A percentile compares a stretch with the other conserved stretches of the same genome.
These are phyloP conservation scores for Lophochroa leadbeateri DNA, from an alignment of 2,113 vertebrate genomes.

Conservation along the genomic window DNA sequence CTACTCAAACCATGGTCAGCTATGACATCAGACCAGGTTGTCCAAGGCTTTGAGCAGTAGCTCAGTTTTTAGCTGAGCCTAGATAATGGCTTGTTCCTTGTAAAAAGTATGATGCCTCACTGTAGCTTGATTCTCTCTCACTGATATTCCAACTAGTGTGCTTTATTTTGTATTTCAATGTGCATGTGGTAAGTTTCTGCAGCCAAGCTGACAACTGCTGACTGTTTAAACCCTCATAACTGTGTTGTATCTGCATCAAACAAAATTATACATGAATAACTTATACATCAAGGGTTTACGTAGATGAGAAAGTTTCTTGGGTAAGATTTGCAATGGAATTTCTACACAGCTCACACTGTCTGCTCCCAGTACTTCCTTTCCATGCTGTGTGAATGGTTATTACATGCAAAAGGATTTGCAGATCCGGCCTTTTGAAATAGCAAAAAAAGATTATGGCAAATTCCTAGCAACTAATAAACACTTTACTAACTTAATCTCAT, in stretches of 20 bases:
- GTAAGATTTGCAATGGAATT: neutral
- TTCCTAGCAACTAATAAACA: neutral
- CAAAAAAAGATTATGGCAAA: neutral
- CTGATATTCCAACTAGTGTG: neutral
- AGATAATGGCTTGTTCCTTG: neutral
- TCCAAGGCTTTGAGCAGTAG: neutral
- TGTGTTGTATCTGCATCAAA: neutral
- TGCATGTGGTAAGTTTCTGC: neutral
- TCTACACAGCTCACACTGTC: accelerated
- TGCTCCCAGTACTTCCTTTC: neutral
- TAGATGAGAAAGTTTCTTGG: neutral
- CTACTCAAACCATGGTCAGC: neutral
- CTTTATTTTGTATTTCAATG: neutral
- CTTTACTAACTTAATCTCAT: neutral
- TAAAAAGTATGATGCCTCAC: neutral
- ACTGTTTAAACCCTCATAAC: neutral
- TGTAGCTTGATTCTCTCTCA: neutral
- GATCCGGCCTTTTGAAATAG: neutral
- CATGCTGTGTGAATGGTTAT: neutral
- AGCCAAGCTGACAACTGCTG: neutral
- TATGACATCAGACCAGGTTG: neutral
- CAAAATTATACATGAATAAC: neutral
- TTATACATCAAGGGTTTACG: neutral
- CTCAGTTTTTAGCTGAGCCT: neutral
- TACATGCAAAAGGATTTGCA: neutral